Evolutionary conservation across 1,140 invertebrate species (phyloP), one percentile per base, ranked within the genome.

Genomic region (Melitaea cinxia): DNA sequence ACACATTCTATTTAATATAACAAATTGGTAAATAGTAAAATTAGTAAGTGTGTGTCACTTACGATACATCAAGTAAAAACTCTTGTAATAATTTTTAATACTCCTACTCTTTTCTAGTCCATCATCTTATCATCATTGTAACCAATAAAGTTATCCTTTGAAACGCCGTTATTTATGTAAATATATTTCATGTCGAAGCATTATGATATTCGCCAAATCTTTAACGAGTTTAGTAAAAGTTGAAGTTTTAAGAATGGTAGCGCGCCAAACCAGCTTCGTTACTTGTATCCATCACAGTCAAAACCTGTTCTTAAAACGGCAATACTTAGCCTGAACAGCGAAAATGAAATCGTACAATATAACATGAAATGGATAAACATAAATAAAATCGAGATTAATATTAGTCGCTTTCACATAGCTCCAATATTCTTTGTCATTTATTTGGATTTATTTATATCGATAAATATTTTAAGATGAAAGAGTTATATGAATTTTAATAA

Each of bases 241-340:
- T 57, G 54, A 28, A 57, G 35, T 10, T 57, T 57, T 45, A 42
- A 45, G 54, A 57, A 57, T 24, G 54, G 54, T 39, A 19, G 37
- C 42, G 42, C 42, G 42, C 24, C 21, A 57, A 57, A 57, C 54
- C 37, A 28, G 54, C 54, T 57, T 57, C 24, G 39, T 57, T 37
- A 45, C 54, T 57, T 57, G 37, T 28, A 21, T 39, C 12, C 37
- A 60, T 26, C 21, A 37, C 30, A 50, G 37, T 62, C 17, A 3
- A 62, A 62, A 62, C 60, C 60, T 54, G 60, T 62, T 62, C 60
- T 62, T 62, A 45, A 62, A 62, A 62, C 60, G 35, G 60, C 50
- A 33, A 62, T 54, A 54, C 59, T 53, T 61, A 37, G 53, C 33
- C 59, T 53, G 56, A 17, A 30, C 56, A 21, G 39, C 42, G 15